Percentiles rank a stretch among this genome's conserved stretches.
These are phyloP conservation scores for Teleogryllus oceanicus DNA, from an alignment of 2,888 invertebrate genomes.

Conservation along the genomic window DNA sequence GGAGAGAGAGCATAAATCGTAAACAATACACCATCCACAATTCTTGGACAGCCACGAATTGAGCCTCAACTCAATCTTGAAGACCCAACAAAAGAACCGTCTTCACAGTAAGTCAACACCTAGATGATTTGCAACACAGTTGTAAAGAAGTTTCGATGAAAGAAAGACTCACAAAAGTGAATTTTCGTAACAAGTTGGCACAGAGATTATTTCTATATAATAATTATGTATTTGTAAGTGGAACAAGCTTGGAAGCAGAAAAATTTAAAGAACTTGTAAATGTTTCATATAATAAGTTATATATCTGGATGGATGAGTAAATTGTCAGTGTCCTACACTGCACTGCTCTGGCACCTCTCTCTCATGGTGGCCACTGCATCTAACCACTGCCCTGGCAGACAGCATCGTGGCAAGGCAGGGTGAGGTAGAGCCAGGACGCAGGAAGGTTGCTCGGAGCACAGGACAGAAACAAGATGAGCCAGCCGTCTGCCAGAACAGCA, in stretches of 20 bases:
- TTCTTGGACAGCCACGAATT: not conserved
- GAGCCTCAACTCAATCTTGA: not conserved
- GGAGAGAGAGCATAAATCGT: not conserved
- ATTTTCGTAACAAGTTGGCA: conserved; percentile 5
- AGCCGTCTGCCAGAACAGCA: not conserved
- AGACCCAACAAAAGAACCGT: not conserved
- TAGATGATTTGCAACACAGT: not conserved
- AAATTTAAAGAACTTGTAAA: conserved; percentile 6
- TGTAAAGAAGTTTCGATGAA: not conserved
- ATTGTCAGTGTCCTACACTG: not conserved
- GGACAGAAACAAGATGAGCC: too few relatives aligned
- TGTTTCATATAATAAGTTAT: conserved; percentile 11
- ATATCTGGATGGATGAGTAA: conserved; percentile 6
- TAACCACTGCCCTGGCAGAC: conserved; percentile 4
- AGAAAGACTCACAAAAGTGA: conserved; percentile 4
- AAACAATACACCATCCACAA: not conserved
- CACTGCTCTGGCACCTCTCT: not conserved
- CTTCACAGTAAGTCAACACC: too few relatives aligned
- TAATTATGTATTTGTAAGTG: not conserved
- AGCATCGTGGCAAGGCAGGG: not conserved
- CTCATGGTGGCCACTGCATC: not conserved
- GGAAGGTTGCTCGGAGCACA: conserved; percentile 3
- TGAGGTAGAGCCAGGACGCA: not conserved
- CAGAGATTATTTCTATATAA: not conserved
- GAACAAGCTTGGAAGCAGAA: conserved; percentile 9